Conservation (phyloP, 1,140 invertebrate species). For the Spodoptera frugiperda region DNA sequence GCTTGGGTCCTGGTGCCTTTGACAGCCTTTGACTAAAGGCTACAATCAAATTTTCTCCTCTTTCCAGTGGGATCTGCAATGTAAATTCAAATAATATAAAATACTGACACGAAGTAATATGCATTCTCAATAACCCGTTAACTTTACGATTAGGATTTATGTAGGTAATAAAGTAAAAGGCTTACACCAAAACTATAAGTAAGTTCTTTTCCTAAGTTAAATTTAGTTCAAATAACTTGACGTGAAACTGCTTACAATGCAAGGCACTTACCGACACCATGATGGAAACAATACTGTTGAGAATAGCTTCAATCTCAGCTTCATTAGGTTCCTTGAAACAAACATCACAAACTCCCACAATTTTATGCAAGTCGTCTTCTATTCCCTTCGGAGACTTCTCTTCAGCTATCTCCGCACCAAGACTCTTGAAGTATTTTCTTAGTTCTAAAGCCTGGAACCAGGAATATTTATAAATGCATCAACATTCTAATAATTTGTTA, state of each 20-base stretch:
- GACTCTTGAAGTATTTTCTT: constrained; percentile 94
- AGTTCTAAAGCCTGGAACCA: constrained; percentile 93
- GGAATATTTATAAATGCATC: constrained; percentile 9
- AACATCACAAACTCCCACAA: constrained; percentile 96
- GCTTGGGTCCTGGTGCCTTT: constrained; percentile 95
- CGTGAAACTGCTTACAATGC: constrained; percentile 1
- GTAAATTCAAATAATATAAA: neutral
- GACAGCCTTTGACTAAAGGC: constrained; percentile 97
- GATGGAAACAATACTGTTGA: constrained; percentile 97
- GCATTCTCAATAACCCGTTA: no score
- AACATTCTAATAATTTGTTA: neutral
- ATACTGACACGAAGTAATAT: no score
- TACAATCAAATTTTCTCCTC: constrained; percentile 95
- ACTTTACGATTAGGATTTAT: no score
- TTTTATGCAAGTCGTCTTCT: constrained; percentile 97
- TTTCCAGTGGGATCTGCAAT: constrained; percentile 92
- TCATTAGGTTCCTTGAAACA: constrained; percentile 95
- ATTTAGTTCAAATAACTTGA: neutral
- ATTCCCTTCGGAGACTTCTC: constrained; percentile 96
- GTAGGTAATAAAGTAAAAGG: no score
- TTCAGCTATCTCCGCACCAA: constrained; percentile 96
- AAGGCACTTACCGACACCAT: constrained; percentile 92
- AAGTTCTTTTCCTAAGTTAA: neutral
- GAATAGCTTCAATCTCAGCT: constrained; percentile 92
- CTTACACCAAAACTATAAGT: no score